Evolutionary conservation across 2,888 invertebrate genomes (phyloP).

Genomic region (Chymomyza caudatula): DNA sequence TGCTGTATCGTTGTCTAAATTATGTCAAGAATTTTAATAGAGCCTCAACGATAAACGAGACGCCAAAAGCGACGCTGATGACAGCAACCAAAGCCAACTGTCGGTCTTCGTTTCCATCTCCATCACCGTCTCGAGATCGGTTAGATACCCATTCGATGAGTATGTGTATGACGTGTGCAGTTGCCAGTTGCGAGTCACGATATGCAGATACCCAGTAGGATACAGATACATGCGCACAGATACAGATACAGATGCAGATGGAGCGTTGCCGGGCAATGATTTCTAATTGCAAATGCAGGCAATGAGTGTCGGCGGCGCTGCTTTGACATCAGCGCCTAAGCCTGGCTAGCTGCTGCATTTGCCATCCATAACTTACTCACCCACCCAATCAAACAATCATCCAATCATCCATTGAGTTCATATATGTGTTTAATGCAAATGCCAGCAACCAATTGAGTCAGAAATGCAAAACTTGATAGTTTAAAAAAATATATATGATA

Average conservation of each 20-base stretch:
- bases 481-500: too few species aligned
- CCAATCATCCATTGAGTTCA: background rate
- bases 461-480: background rate
- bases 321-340: background rate
- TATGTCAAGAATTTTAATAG: conserved; percentile 69
- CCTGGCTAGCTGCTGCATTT: background rate
- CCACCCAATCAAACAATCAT: background rate
- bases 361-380: background rate
- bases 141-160: background rate
- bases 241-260: background rate
- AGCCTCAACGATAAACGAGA: conserved; percentile 63
- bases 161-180: background rate
- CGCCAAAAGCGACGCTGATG: conserved; percentile 13
- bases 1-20: conserved; percentile 38
- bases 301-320: conserved; percentile 15
- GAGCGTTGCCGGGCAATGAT: conserved; percentile 27
- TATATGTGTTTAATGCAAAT: conserved; percentile 4
- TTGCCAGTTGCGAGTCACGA: background rate
- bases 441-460: background rate
- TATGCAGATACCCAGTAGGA: background rate
- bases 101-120: too few species aligned
- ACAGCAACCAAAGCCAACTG: too few species aligned
- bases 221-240: background rate
- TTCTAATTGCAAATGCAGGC: conserved; percentile 55
- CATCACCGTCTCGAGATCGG: background rate